A percentile compares a stretch with the other conserved stretches of the same genome.
Conservation (phyloP, 1,140 invertebrate species). For the Heliconius nattereri region DNA sequence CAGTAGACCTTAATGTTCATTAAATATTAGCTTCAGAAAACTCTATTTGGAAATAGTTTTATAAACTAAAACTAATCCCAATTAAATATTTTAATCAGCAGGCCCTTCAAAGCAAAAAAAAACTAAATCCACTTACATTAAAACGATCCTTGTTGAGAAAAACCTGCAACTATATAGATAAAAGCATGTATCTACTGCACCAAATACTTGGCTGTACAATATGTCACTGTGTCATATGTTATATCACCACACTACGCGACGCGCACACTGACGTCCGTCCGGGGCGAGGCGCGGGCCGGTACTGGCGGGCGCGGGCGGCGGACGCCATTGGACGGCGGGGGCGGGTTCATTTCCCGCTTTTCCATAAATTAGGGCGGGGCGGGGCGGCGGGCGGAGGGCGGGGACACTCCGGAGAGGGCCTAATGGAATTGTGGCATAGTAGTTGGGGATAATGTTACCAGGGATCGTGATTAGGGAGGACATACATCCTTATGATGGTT, state of each 20-base stretch:
- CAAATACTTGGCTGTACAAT: constrained; percentile 16
- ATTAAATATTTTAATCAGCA: background rate
- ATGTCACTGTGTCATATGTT: constrained; percentile 10
- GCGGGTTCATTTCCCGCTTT: constrained; percentile 38
- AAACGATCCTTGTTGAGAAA: background rate
- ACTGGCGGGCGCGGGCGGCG: constrained; percentile 38
- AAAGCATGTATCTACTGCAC: constrained; percentile 8
- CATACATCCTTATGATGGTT: constrained; percentile 16
- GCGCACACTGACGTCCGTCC: constrained; percentile 24
- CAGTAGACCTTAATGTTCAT: too few relatives aligned
- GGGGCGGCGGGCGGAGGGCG: constrained; percentile 32
- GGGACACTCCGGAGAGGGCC: constrained; percentile 40
- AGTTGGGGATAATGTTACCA: background rate
- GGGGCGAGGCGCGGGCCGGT: constrained; percentile 29
- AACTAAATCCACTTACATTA: background rate
- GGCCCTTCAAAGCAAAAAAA: background rate
- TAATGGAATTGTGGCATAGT: constrained; percentile 34
- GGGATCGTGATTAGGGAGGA: background rate
- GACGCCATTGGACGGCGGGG: constrained; percentile 44
- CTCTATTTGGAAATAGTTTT: too few relatives aligned
- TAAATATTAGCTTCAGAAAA: too few relatives aligned
- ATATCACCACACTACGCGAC: background rate
- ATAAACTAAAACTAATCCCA: too few relatives aligned
- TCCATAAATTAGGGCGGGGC: constrained; percentile 39
- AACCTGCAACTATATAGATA: background rate